Evolutionary conservation across 2,888 invertebrate genomes (phyloP), one percentile per base, ranked within the genome.

Genomic region (Philereme vetulata): DNA sequence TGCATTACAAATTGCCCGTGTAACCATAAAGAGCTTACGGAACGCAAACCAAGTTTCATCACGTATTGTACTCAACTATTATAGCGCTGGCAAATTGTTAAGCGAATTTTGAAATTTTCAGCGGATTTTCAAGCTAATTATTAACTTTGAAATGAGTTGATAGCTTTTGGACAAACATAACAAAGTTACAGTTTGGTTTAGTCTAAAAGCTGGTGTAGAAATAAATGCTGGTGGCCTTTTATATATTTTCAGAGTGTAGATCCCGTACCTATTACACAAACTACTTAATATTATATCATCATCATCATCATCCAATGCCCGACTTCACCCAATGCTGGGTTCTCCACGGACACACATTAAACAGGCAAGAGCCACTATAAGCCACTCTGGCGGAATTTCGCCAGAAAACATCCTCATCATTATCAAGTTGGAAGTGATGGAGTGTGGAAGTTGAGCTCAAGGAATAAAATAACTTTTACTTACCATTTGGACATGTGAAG

Each of bases 401-500:
- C 21, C 21, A 21, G 21, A 21, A 21, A 21, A 21, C 21, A 21
- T 21, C 21, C 1, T 21, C 21, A 21, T 21, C 21, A 21, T 21
- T 21, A 21, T 21, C 21, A 21, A 21, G 21, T 1, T 21, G 1
- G 21, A 21, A 1, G 21, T 21, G 21, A 21, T 21, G 21, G 21
- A 21, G 21, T 21, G 21, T 21, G 21, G 21, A 36, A 7, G 36
- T 36, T 36, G 3, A 36, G 8, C 35, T 38, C 7, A 38, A 56
- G 44, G 33, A 10, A n/a, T 21, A 66, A 71, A 60, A 66, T 63
- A 64, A 67, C 63, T 61, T 69, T 58, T 50, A 94, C 95, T 95
- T 87, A 95, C 95, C 95, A 82, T 94, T 95, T 75, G 95, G 95
- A 93, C 95, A 95, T 76, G 94, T 94, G 90, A 95, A 95, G 85